Percentiles rank a stretch among this genome's conserved stretches.
Conservation (phyloP, 2,113 vertebrate species). For the Peromyscus californicus region DNA sequence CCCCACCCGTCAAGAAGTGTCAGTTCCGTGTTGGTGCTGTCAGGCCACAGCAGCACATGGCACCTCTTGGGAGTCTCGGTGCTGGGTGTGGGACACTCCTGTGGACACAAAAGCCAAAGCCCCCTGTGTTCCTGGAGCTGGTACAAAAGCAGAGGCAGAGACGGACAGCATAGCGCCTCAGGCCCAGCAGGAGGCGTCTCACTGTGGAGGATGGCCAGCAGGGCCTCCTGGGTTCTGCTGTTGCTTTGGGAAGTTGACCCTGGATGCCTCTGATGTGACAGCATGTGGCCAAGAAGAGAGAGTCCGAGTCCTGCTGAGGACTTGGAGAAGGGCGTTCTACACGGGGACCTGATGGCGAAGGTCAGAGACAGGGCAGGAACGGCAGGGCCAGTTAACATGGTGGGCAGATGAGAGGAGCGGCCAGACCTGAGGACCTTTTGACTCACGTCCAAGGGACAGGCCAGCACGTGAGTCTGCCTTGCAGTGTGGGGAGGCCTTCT, state of each 20-base stretch:
- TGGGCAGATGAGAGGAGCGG: not conserved
- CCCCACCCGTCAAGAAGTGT: not conserved
- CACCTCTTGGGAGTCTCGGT: not conserved
- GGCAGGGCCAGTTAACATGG: accelerated
- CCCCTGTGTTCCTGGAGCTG: not conserved
- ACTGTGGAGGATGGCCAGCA: not conserved
- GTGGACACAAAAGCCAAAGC: too few species aligned
- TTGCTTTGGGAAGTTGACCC: not conserved
- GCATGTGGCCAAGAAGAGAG: not conserved
- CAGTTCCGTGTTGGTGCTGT: not conserved
- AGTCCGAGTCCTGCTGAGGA: not conserved
- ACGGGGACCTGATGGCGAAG: not conserved
- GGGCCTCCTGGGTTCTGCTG: not conserved
- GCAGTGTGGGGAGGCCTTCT: accelerated
- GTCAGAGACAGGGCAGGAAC: not conserved
- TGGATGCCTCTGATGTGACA: not conserved
- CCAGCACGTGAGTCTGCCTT: not conserved
- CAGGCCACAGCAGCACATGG: too few species aligned
- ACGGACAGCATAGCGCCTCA: accelerated
- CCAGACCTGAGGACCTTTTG: not conserved
- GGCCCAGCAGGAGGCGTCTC: not conserved
- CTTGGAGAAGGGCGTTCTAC: not conserved
- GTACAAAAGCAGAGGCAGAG: not conserved
- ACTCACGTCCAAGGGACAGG: not conserved
- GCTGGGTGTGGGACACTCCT: not conserved